Conservation (phyloP, 2,888 invertebrate species). For the Melanotus villosus region DNA sequence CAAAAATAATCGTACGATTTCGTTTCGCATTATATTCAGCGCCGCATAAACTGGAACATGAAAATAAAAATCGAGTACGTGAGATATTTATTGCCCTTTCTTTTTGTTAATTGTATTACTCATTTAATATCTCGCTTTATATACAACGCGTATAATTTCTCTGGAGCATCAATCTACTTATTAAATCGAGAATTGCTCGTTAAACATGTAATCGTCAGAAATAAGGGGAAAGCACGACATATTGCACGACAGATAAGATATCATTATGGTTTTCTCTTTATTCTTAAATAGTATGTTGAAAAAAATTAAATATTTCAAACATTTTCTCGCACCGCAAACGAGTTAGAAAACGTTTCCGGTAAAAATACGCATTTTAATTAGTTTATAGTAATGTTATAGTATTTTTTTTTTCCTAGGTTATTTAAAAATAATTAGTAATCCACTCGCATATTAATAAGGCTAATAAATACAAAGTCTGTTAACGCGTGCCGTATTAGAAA, state of each 20-base stretch:
- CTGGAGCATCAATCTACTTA: not conserved
- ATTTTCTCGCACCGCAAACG: not conserved
- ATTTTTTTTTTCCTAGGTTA: not conserved
- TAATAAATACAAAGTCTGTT: slow-evolving; percentile 1
- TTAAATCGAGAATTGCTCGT: not conserved
- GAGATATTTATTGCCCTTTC: slow-evolving; percentile 13
- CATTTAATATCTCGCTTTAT: too few species aligned
- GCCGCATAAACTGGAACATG: slow-evolving; percentile 12
- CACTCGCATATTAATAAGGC: not conserved
- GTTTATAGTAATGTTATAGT: not conserved
- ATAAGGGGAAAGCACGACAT: not conserved
- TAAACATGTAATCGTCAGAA: not conserved
- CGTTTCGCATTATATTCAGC: slow-evolving; percentile 3
- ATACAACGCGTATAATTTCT: slow-evolving; percentile 5
- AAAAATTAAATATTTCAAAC: not conserved
- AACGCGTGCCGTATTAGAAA: slow-evolving; percentile 16
- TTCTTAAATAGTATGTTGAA: not conserved
- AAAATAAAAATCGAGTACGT: slow-evolving; percentile 16
- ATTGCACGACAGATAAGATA: not conserved
- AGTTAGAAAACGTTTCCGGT: not conserved
- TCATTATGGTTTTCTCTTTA: not conserved
- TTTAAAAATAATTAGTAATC: slow-evolving; percentile 5
- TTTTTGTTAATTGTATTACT: slow-evolving; percentile 15
- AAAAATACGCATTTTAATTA: slow-evolving; percentile 13
- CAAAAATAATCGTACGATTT: slow-evolving; percentile 25